Conservation (phyloP, 2,113 vertebrate genomes). For the Pteruthius melanotis region DNA sequence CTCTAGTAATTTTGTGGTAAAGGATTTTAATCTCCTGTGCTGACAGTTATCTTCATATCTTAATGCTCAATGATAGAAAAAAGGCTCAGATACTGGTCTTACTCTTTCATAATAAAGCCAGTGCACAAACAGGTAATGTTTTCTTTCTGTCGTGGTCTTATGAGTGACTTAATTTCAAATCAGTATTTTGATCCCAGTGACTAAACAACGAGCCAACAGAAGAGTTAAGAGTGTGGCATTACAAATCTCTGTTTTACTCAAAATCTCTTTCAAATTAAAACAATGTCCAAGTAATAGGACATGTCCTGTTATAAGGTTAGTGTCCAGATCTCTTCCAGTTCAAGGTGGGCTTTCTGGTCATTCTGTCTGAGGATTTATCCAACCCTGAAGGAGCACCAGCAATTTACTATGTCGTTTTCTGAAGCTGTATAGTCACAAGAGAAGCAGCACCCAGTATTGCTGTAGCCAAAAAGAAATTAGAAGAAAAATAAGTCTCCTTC, state of each 20-base stretch:
- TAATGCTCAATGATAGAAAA: neutral
- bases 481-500: neutral
- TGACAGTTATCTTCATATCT: neutral
- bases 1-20: neutral
- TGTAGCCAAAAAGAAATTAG: neutral
- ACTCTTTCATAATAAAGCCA: neutral
- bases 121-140: neutral
- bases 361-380: neutral
- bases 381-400: neutral
- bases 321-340: neutral
- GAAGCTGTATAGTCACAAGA: neutral
- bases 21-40: neutral
- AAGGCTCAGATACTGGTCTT: neutral
- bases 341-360: neutral
- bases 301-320: neutral
- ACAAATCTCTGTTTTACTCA: neutral
- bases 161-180: neutral
- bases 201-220: neutral
- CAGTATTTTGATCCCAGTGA: neutral
- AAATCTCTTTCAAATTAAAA: neutral
- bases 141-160: neutral
- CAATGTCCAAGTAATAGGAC: neutral
- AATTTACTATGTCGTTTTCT: neutral
- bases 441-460: neutral
- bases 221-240: neutral